phyloP scores from a whole-genome alignment of 2,797 vertebrate species.

The Muraenolepis orangiensis region DNA sequence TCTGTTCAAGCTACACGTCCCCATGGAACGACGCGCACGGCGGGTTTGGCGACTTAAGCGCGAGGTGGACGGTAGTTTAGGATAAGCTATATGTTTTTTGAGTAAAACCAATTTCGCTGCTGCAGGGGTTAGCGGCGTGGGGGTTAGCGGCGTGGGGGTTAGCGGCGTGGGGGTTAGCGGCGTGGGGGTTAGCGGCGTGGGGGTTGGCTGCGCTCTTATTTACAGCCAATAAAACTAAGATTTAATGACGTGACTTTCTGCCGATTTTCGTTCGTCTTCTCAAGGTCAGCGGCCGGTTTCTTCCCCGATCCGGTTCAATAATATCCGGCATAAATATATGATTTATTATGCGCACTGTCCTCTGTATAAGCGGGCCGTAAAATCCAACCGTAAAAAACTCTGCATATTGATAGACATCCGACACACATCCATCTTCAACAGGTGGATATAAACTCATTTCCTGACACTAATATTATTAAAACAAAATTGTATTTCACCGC shows the following conservation, averaged over 20 bases:
- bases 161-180: background rate
- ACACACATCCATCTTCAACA: background rate
- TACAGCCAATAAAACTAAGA: background rate
- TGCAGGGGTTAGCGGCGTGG: too few relatives aligned
- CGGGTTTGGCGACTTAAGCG: background rate
- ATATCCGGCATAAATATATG: background rate
- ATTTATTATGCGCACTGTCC: background rate
- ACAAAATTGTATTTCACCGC: background rate
- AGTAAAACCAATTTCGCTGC: too few relatives aligned
- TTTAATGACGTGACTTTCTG: background rate
- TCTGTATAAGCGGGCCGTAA: background rate
- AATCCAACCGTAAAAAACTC: background rate
- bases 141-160: too few relatives aligned
- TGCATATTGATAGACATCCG: background rate
- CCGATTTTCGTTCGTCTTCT: background rate
- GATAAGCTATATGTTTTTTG: too few relatives aligned
- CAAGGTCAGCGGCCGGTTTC: background rate
- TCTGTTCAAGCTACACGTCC: constrained; percentile 54
- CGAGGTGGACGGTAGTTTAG: background rate
- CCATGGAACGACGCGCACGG: constrained; percentile 15
- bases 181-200: background rate
- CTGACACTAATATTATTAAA: background rate
- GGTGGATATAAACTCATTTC: background rate
- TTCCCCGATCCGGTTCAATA: background rate
- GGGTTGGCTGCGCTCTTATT: background rate